These are phyloP conservation scores for Amblyopsis hoosieri DNA, from an alignment of 2,797 vertebrate species.

Conservation along the genomic window DNA sequence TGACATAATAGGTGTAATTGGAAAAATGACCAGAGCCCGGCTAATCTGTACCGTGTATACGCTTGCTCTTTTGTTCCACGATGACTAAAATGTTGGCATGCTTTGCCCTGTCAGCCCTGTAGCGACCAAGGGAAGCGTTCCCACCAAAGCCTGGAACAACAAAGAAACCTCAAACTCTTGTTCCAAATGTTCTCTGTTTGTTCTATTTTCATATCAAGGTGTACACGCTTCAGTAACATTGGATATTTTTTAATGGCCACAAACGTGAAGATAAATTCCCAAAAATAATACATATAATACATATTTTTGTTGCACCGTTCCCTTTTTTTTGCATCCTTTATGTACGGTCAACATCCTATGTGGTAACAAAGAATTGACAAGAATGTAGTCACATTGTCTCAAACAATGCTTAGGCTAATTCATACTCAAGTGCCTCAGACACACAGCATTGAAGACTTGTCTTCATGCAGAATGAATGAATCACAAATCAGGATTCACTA, in stretches of 20 bases:
- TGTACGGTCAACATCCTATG: neutral
- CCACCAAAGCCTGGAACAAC: constrained; percentile 69
- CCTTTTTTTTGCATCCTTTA: neutral
- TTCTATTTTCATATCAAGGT: constrained; percentile 44
- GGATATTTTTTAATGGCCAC: constrained; percentile 13
- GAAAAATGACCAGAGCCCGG: constrained; percentile 74
- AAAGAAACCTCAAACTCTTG: constrained; percentile 46
- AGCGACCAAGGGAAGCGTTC: constrained; percentile 64
- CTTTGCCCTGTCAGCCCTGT: constrained; percentile 61
- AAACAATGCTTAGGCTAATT: neutral
- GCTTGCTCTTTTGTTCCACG: constrained; percentile 69
- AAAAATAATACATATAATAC: neutral
- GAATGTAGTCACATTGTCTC: neutral
- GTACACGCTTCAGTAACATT: constrained; percentile 9
- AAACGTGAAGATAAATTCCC: neutral
- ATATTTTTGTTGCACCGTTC: neutral
- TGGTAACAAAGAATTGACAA: neutral
- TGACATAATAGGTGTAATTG: constrained; percentile 65
- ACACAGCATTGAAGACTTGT: constrained; percentile 1
- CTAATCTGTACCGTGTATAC: constrained; percentile 50
- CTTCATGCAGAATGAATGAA: constrained; percentile 2
- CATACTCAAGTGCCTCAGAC: neutral
- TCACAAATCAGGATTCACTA: constrained; percentile 7
- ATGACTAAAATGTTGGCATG: constrained; percentile 68
- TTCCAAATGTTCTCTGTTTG: constrained; percentile 42